These are phyloP conservation scores for Alectura lathami DNA, from an alignment of 2,113 vertebrate species.

Conservation along the genomic window DNA sequence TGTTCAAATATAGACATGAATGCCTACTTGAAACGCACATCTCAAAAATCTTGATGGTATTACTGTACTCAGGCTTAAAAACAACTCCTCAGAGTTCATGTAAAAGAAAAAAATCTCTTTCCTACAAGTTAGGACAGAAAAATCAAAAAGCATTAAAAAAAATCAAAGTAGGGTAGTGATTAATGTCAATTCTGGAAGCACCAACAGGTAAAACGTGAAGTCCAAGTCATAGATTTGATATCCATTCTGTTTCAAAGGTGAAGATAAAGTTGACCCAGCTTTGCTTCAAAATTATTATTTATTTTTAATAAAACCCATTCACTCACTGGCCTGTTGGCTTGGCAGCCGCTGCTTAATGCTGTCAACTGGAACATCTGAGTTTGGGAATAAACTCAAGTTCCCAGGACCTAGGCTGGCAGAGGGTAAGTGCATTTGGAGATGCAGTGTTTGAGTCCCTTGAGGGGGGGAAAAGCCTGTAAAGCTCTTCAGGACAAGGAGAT, in stretches of 20 bases:
- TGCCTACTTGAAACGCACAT: background rate
- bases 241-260: background rate
- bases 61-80: background rate
- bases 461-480: conserved; percentile 39
- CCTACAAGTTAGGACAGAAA: background rate
- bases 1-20: background rate
- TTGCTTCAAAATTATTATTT: background rate
- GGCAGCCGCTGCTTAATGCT: conserved; percentile 48
- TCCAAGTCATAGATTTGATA: background rate
- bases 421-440: conserved; percentile 57
- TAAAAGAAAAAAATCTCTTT: background rate
- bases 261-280: background rate
- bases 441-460: conserved; percentile 1
- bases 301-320: conserved; percentile 47
- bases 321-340: conserved; percentile 41
- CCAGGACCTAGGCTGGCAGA: conserved; percentile 73
- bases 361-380: conserved; percentile 67
- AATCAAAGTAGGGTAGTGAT: background rate
- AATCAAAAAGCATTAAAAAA: background rate
- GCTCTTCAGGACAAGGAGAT: conserved; percentile 8
- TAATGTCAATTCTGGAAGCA: background rate
- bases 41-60: background rate
- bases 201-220: background rate
- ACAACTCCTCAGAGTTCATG: background rate
- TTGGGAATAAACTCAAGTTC: conserved; percentile 69